These are phyloP conservation scores for Cotesia congregata DNA, from an alignment of 2,888 invertebrate genomes.

Conservation along the genomic window DNA sequence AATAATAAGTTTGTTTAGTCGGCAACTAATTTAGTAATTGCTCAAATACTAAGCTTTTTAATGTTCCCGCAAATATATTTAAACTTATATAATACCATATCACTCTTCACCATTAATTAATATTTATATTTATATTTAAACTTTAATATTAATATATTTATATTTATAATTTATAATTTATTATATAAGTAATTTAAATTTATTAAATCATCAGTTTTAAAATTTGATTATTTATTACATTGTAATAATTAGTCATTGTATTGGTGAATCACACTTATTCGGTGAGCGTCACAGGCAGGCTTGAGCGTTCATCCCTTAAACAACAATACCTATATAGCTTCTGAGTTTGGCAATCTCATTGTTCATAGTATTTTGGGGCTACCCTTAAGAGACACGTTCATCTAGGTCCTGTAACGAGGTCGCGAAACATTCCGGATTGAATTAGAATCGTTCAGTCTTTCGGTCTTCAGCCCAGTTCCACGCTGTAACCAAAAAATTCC, in stretches of 20 bases:
- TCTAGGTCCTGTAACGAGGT: slow-evolving; percentile 43
- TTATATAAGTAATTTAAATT: background rate
- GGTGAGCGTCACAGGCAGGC: slow-evolving; percentile 28
- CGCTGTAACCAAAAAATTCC: slow-evolving; percentile 53
- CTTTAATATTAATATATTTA: background rate
- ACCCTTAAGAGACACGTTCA: slow-evolving; percentile 27
- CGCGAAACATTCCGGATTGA: slow-evolving; percentile 42
- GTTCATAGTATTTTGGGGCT: background rate
- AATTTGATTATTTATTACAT: slow-evolving; percentile 1
- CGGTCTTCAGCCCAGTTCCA: slow-evolving; percentile 54
- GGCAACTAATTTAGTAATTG: background rate
- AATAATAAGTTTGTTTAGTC: background rate
- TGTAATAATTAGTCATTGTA: background rate
- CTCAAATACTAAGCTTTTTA: background rate
- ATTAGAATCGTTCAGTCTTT: slow-evolving; percentile 54
- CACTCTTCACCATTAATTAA: slow-evolving; percentile 1
- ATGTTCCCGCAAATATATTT: slow-evolving; percentile 12
- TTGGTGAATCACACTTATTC: slow-evolving; percentile 30
- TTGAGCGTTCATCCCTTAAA: slow-evolving; percentile 28
- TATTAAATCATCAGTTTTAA: slow-evolving; percentile 20
- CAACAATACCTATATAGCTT: slow-evolving; percentile 21
- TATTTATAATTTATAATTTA: background rate
- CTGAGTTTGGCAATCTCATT: slow-evolving; percentile 23
- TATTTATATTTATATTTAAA: slow-evolving; percentile 2
- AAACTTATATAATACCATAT: background rate